These are phyloP conservation scores for Rynchops niger DNA, from an alignment of 2,113 vertebrate species.

Conservation along the genomic window DNA sequence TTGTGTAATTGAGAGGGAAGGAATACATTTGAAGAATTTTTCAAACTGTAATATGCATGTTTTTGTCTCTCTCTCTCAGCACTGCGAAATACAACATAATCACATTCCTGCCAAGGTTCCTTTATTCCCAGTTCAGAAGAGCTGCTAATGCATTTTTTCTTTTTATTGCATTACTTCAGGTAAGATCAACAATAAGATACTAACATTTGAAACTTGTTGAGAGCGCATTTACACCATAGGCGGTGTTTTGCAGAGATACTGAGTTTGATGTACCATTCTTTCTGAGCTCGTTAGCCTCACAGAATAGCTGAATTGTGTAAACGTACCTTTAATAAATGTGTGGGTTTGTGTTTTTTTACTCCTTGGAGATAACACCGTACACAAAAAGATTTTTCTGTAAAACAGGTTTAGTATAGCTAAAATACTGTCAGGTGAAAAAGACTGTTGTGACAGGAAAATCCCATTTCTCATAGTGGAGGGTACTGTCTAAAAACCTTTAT, in stretches of 20 bases:
- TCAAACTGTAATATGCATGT: background rate
- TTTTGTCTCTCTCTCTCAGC: constrained; percentile 79
- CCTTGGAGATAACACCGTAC: background rate
- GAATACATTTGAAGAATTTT: background rate
- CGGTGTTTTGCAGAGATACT: background rate
- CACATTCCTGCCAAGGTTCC: constrained; percentile 97
- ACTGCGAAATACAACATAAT: constrained; percentile 98
- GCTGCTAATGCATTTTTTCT: constrained; percentile 98
- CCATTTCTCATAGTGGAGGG: background rate
- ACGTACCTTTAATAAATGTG: background rate
- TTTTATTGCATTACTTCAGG: constrained; percentile 98
- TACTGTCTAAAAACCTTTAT: background rate
- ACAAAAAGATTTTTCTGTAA: background rate
- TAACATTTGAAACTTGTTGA: background rate
- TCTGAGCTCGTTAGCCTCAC: background rate
- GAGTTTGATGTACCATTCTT: background rate
- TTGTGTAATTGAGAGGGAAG: background rate
- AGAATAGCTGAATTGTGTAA: background rate
- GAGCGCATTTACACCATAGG: background rate
- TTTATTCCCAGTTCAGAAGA: constrained; percentile 99
- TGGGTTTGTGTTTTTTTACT: background rate
- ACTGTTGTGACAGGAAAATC: background rate
- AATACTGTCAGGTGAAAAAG: background rate
- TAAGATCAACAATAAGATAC: constrained; percentile 68
- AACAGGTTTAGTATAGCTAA: background rate